A percentile compares a stretch with the other conserved stretches of the same genome.
Conservation (phyloP, 2,797 vertebrate genomes). For the Argya squamiceps region DNA sequence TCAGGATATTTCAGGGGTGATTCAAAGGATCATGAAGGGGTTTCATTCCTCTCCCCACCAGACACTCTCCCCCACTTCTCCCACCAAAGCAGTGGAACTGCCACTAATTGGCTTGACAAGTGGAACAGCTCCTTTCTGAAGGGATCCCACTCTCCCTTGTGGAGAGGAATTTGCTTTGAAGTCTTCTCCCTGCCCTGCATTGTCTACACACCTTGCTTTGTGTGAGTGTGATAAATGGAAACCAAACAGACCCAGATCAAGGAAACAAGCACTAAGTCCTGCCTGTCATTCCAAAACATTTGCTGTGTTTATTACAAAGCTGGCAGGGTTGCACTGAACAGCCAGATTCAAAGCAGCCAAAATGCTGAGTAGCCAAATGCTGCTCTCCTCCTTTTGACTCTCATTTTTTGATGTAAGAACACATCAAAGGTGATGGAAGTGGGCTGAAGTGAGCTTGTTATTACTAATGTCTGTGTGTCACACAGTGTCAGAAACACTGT, state of each 20-base stretch:
- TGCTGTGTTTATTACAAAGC: background rate
- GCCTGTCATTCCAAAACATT: background rate
- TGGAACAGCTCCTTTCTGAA: conserved; percentile 19
- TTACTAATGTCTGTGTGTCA: background rate
- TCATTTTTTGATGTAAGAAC: background rate
- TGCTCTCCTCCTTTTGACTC: background rate
- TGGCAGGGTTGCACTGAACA: background rate
- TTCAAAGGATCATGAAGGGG: background rate
- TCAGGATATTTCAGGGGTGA: background rate
- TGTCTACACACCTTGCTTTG: conserved; percentile 50
- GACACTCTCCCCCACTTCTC: background rate
- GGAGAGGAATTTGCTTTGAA: conserved; percentile 37
- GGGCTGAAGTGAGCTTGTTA: background rate
- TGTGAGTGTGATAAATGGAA: background rate
- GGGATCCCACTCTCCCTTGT: background rate
- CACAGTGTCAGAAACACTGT: background rate
- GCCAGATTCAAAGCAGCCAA: background rate
- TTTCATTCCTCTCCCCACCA: background rate
- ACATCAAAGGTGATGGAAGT: background rate
- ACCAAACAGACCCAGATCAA: background rate
- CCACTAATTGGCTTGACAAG: conserved; percentile 36
- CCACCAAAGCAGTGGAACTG: background rate
- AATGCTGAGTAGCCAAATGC: background rate
- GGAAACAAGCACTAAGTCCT: background rate
- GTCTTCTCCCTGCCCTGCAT: background rate